These are phyloP conservation scores for Linepithema humile DNA, from an alignment of 1,140 invertebrate species.

Conservation along the genomic window DNA sequence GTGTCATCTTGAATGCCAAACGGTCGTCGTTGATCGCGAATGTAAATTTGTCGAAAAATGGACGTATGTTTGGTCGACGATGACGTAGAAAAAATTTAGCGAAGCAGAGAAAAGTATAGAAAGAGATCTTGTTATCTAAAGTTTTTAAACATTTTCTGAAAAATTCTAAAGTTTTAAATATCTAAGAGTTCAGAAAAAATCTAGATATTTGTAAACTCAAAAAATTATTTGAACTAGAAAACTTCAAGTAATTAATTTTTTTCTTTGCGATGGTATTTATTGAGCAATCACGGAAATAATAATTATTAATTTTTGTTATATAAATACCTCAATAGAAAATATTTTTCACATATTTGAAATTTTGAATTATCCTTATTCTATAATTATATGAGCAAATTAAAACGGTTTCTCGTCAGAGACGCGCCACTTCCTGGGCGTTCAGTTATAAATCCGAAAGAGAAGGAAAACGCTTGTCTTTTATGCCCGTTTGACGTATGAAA, in stretches of 20 bases:
- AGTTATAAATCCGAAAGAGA: slow-evolving; percentile 36
- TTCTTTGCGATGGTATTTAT: neutral
- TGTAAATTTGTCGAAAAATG: slow-evolving; percentile 53
- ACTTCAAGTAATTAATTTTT: neutral
- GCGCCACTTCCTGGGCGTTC: slow-evolving; percentile 34
- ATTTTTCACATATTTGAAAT: neutral
- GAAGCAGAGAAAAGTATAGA: neutral
- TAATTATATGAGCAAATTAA: slow-evolving; percentile 6
- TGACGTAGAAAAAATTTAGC: neutral
- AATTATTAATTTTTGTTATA: too few relatives aligned
- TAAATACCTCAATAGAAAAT: neutral
- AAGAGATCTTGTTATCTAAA: neutral
- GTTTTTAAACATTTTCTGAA: neutral
- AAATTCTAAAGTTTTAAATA: neutral
- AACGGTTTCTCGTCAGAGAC: slow-evolving; percentile 36
- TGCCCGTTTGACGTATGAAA: slow-evolving; percentile 48
- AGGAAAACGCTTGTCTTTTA: slow-evolving; percentile 42
- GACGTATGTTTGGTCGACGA: neutral
- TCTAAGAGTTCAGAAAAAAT: neutral
- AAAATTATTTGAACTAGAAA: neutral
- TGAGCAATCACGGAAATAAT: too few relatives aligned
- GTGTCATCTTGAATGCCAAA: slow-evolving; percentile 45
- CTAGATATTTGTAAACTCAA: neutral
- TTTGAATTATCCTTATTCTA: neutral
- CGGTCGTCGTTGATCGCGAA: slow-evolving; percentile 24